Percentiles rank a stretch among this genome's conserved stretches.
Evolutionary conservation across 1,140 invertebrate genomes (phyloP).

Genomic region (Dermatophagoides farinae): DNA sequence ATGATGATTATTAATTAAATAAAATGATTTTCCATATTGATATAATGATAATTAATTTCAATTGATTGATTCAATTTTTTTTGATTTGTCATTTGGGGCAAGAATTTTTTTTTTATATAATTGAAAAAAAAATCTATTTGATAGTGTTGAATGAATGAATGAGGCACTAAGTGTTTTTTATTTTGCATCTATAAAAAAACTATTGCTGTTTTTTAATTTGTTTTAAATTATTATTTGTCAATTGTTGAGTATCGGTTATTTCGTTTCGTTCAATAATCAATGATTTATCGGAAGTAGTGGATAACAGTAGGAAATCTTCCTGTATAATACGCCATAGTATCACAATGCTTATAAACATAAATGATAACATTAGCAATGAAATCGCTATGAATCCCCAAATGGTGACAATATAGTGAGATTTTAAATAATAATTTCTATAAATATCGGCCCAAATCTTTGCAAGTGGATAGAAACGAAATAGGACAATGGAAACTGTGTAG

Average conservation of each 20-base stretch:
- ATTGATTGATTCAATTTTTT: background rate
- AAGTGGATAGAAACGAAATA: slow-evolving; percentile 4
- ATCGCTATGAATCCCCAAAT: background rate
- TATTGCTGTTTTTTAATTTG: background rate
- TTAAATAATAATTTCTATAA: background rate
- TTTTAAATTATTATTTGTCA: background rate
- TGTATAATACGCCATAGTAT: background rate
- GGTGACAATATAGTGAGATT: background rate
- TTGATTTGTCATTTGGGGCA: too few species aligned
- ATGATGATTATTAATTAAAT: too few species aligned
- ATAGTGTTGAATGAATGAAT: background rate
- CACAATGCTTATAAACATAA: background rate
- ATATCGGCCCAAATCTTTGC: background rate
- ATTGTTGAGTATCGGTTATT: background rate
- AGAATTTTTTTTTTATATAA: too few species aligned
- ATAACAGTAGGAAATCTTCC: background rate
- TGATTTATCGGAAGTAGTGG: too few species aligned
- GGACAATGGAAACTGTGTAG: background rate
- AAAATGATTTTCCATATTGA: too few species aligned
- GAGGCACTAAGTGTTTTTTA: background rate
- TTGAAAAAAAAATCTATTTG: too few species aligned
- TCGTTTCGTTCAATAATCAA: background rate
- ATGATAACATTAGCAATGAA: background rate
- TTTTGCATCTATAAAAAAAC: background rate
- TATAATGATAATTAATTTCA: too few species aligned